Evolutionary conservation across 2,888 invertebrate genomes (phyloP), one percentile per base, ranked within the genome.

Genomic region (Melinaea menophilus): DNA sequence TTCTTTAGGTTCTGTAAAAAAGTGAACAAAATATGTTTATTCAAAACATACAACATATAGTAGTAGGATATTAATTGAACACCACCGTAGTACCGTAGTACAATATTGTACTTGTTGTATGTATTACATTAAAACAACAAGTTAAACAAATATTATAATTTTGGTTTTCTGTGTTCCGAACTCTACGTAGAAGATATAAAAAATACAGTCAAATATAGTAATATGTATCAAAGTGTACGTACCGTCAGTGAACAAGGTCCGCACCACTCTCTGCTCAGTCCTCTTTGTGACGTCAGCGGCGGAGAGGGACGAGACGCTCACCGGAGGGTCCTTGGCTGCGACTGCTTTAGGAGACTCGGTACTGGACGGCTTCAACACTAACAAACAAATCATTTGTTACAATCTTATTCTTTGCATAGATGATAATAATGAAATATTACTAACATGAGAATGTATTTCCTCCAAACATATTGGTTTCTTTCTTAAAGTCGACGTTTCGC

Each of bases 181-280:
- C 41, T 9, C 7, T 41, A 41, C 2, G 9, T 9, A 41, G 9
- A 41, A 41, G 9, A 41, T 9, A 41, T 9, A 7, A 9, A 5
- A 41, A 9, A 41, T 41, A 9, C 11, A 41, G 11, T 41, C 7
- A 41, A 41, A 22, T 22, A 22, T 22, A 22, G 22, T 22, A 22
- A 22, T 22, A 22, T 22, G 22, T 22, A 22, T 22, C 22, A 22
- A 22, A 1, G 11, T 41, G 41, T 41, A 41, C 11, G 5, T 79
- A 88, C 89, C 86, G 55, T 86, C 81, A 63, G 79, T 83, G 62
- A 92, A 89, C 37, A 88, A 72, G 31, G 84, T 85, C 61, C 86
- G 81, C 2, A 78, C 79, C 3, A 86, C 85, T 63, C 73, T 77
- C 1, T 68, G 62, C 1, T 72, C 75, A 0, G 81, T 73, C 9